phyloP scores from a whole-genome alignment of 2,113 vertebrate species.

The Ochotona curzoniae region DNA sequence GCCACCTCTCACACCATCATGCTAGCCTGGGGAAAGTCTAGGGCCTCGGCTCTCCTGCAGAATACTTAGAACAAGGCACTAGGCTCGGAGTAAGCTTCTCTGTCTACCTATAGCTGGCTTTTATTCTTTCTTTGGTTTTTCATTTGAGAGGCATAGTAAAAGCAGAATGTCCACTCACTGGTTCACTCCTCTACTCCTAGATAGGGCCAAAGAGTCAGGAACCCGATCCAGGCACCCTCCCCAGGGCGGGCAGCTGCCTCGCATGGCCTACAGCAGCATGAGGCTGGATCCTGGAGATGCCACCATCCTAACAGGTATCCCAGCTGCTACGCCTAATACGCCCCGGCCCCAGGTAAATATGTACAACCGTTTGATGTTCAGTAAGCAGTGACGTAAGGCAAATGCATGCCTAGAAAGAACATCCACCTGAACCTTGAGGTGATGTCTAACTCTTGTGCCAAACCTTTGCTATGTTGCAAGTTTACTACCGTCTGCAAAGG shows the following conservation, averaged over 20 bases:
- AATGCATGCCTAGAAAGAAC: neutral
- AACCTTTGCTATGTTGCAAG: neutral
- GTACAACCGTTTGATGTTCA: neutral
- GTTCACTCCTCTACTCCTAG: too few species aligned
- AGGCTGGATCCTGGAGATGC: too few species aligned
- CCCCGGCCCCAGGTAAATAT: neutral
- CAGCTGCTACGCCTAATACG: too few species aligned
- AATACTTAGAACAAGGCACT: neutral
- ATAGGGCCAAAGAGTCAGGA: too few species aligned
- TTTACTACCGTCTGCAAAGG: neutral
- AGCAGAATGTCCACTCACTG: too few species aligned
- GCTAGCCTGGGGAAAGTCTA: neutral
- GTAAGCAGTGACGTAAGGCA: neutral
- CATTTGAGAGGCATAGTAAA: too few species aligned
- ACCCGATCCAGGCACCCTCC: too few species aligned
- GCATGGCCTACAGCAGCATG: too few species aligned
- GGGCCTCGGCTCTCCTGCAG: neutral
- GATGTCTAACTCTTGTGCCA: neutral
- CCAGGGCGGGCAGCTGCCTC: too few species aligned
- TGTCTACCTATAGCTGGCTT: neutral
- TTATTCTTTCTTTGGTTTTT: too few species aligned
- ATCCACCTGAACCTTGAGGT: neutral
- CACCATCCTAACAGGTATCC: too few species aligned
- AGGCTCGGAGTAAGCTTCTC: neutral
- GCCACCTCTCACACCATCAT: accelerated